phyloP scores from a whole-genome alignment of 2,888 invertebrate species.

The Drosophila meridionalis region DNA sequence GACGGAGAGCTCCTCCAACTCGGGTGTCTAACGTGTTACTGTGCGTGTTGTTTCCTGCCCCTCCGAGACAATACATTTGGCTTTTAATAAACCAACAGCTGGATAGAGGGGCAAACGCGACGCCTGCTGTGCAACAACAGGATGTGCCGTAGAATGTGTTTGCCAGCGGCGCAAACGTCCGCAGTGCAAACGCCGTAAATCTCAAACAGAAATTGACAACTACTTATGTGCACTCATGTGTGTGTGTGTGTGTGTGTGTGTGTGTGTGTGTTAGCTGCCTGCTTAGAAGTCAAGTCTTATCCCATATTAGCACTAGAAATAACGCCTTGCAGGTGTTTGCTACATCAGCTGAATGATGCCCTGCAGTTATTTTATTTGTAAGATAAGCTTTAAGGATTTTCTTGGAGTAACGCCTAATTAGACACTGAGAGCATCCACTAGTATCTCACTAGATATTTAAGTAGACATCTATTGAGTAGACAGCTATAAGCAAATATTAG shows the following conservation, averaged over 20 bases:
- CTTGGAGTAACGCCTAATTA: not conserved
- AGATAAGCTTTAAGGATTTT: slow-evolving; percentile 8
- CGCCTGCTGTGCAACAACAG: slow-evolving; percentile 9
- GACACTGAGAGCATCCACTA: not conserved
- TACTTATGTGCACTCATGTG: slow-evolving; percentile 60
- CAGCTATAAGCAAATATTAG: not conserved
- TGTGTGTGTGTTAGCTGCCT: slow-evolving; percentile 19
- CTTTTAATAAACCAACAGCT: slow-evolving; percentile 60
- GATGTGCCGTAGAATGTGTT: slow-evolving; percentile 51
- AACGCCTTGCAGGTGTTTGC: slow-evolving; percentile 59
- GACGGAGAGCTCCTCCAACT: slow-evolving; percentile 11
- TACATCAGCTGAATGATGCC: slow-evolving; percentile 33
- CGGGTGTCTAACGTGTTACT: slow-evolving; percentile 7
- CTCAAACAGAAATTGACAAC: slow-evolving; percentile 65
- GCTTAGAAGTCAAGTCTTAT: slow-evolving; percentile 26
- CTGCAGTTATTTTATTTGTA: slow-evolving; percentile 15
- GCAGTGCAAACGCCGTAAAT: slow-evolving; percentile 55
- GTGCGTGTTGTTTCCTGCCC: slow-evolving; percentile 35
- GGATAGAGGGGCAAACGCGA: not conserved
- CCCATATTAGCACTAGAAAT: slow-evolving; percentile 56
- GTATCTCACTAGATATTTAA: not conserved
- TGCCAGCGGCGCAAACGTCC: slow-evolving; percentile 51
- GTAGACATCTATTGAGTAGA: not conserved
- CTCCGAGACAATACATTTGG: slow-evolving; percentile 57
- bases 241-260: slow-evolving; percentile 12